Conservation (phyloP, 2,888 invertebrate species). For the Seladonia tumulorum region DNA sequence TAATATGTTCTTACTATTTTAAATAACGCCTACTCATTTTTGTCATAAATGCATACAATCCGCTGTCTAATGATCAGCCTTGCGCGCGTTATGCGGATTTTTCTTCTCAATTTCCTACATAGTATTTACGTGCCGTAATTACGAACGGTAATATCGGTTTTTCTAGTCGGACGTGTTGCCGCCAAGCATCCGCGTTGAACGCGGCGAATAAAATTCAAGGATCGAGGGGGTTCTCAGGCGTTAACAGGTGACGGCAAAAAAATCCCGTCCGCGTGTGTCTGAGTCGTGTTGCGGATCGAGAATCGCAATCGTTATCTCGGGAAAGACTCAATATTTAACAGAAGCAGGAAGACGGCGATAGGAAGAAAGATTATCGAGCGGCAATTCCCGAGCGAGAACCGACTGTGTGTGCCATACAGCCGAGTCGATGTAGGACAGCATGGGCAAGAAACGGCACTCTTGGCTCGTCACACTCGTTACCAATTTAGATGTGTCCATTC, state of each 20-base stretch:
- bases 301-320: slow-evolving; percentile 34
- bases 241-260: slow-evolving; percentile 45
- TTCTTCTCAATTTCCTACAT: neutral
- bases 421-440: slow-evolving; percentile 71
- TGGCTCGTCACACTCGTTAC: slow-evolving; percentile 72
- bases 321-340: slow-evolving; percentile 38
- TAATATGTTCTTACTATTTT: too few relatives aligned
- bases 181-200: neutral
- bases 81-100: neutral
- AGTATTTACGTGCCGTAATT: neutral
- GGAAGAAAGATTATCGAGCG: slow-evolving; percentile 66
- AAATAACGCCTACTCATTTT: too few relatives aligned
- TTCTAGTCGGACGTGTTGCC: neutral
- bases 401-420: slow-evolving; percentile 53
- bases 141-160: neutral
- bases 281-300: neutral
- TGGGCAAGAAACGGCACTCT: slow-evolving; percentile 66
- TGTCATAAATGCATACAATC: neutral
- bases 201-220: neutral
- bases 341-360: slow-evolving; percentile 49
- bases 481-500: slow-evolving; percentile 79
- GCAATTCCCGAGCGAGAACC: slow-evolving; percentile 38
- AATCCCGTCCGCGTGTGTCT: neutral
- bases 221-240: neutral
- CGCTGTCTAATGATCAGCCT: neutral